Percentiles rank a stretch among this genome's conserved stretches.
Conservation (phyloP, 2,113 vertebrate genomes). For the Cephalopholis sonnerati region DNA sequence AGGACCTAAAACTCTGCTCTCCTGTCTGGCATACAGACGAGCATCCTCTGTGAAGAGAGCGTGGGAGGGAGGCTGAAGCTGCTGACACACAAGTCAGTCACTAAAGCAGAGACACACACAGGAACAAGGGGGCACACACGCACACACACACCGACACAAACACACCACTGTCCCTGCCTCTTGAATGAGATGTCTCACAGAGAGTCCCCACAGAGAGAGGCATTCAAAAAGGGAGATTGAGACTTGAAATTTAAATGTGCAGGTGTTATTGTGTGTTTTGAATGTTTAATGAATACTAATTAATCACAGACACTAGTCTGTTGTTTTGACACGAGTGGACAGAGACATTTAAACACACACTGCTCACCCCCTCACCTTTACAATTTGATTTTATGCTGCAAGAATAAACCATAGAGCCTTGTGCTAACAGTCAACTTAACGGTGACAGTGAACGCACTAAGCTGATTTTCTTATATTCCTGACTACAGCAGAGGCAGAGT, state of each 20-base stretch:
- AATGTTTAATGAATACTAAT: constrained; percentile 38
- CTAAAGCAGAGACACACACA: constrained; percentile 64
- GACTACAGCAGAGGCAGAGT: constrained; percentile 1
- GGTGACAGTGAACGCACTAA: not conserved
- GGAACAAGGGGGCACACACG: constrained; percentile 29
- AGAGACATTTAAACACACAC: not conserved
- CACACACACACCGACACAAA: constrained; percentile 61
- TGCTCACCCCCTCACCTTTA: not conserved
- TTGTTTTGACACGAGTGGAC: constrained; percentile 1
- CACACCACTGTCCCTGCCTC: constrained; percentile 70
- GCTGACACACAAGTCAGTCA: constrained; percentile 76
- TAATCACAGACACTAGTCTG: constrained; percentile 21
- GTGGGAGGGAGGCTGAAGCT: constrained; percentile 81
- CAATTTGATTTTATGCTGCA: not conserved
- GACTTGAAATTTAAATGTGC: constrained; percentile 58
- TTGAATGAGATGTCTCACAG: constrained; percentile 68
- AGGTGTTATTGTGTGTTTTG: constrained; percentile 48
- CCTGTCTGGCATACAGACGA: constrained; percentile 75
- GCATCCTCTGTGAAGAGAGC: constrained; percentile 72
- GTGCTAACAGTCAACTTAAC: not conserved
- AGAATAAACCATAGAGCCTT: constrained; percentile 4
- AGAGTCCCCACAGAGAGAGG: constrained; percentile 55
- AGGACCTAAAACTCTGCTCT: constrained; percentile 61
- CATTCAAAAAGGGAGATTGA: constrained; percentile 62
- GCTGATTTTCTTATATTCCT: constrained; percentile 8